Evolutionary conservation across 2,113 vertebrate species (phyloP).

Genomic region (Numenius arquata): DNA sequence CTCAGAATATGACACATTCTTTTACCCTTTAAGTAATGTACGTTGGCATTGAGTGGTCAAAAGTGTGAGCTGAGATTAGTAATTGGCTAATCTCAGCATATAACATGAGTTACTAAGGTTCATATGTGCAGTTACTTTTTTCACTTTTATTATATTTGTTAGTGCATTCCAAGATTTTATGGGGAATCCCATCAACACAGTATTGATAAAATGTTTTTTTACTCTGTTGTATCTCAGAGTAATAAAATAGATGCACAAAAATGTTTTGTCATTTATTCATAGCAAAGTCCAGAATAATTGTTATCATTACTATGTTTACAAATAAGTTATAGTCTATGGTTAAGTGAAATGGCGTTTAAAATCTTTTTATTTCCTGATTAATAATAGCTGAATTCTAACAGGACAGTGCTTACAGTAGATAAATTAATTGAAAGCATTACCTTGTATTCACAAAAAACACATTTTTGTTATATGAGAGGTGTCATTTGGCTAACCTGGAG

Average conservation of each 20-base stretch:
- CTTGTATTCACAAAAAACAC: neutral
- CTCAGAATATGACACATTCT: neutral
- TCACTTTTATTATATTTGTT: neutral
- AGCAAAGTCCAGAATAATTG: neutral
- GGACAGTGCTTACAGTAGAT: neutral
- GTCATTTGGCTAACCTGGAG: neutral
- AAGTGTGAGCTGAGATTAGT: neutral
- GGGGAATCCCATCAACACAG: neutral
- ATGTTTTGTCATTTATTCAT: neutral
- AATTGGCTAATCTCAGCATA: neutral
- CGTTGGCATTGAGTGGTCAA: neutral
- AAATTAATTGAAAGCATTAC: neutral
- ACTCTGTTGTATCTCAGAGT: neutral
- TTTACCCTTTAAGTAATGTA: neutral
- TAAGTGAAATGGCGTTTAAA: neutral
- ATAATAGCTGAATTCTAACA: neutral
- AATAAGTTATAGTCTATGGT: neutral
- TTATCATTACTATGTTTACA: neutral
- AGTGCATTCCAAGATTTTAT: constrained; percentile 4
- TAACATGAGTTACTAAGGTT: neutral
- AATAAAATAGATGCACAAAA: constrained; percentile 29
- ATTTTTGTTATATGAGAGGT: neutral
- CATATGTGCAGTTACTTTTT: neutral
- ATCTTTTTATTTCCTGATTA: neutral
- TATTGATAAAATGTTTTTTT: neutral